Evolutionary conservation across 2,888 invertebrate genomes (phyloP).

Genomic region (Campaea margaritaria): DNA sequence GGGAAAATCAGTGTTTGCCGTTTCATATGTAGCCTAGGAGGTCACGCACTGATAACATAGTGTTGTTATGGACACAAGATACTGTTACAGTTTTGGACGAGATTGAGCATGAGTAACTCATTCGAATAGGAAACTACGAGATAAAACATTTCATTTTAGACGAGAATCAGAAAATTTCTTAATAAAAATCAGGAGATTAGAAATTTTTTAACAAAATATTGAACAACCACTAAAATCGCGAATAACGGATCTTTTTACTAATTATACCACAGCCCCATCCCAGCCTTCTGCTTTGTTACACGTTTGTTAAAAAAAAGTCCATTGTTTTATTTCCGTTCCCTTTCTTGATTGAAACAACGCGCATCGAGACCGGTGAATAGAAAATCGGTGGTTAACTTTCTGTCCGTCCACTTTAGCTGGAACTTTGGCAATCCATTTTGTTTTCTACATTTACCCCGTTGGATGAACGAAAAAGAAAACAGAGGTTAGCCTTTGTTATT

Average conservation of each 20-base stretch:
- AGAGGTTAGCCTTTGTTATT: constrained; percentile 48
- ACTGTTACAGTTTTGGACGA: too few species aligned
- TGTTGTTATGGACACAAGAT: too few species aligned
- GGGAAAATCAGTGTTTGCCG: too few species aligned
- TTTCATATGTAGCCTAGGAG: too few species aligned
- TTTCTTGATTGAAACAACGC: constrained; percentile 69
- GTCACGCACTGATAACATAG: too few species aligned
- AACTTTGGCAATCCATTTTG: constrained; percentile 61
- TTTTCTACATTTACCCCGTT: constrained; percentile 49
- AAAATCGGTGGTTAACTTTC: constrained; percentile 64
- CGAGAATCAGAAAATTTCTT: too few species aligned
- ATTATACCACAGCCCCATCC: background rate
- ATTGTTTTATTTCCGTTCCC: constrained; percentile 55
- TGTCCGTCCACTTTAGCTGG: constrained; percentile 56
- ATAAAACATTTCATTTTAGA: too few species aligned
- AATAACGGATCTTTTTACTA: background rate
- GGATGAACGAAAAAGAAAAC: constrained; percentile 50
- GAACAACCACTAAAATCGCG: background rate
- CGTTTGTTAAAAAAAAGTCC: constrained; percentile 38
- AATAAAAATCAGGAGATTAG: too few species aligned
- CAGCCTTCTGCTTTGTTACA: constrained; percentile 25
- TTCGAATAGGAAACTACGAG: too few species aligned
- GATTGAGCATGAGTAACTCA: too few species aligned
- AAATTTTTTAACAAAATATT: background rate
- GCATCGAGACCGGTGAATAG: constrained; percentile 59